These are phyloP conservation scores for Erythrocercus mccallii DNA, from an alignment of 2,113 vertebrate genomes.

Conservation along the genomic window DNA sequence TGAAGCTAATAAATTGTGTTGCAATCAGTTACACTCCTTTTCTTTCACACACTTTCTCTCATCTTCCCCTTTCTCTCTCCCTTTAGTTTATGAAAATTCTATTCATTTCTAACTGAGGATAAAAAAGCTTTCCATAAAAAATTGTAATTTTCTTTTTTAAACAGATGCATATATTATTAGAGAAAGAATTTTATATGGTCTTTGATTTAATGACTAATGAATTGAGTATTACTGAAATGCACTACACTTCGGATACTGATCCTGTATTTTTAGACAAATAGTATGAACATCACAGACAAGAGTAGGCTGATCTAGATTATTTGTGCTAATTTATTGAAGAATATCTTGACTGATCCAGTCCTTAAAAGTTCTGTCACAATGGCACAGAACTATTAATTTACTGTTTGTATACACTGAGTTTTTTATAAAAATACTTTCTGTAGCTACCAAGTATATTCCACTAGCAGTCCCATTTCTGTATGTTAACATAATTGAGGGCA, in stretches of 20 bases:
- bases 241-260: not conserved
- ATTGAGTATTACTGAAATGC: not conserved
- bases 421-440: not conserved
- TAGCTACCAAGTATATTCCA: not conserved
- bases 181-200: not conserved
- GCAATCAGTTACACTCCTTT: not conserved
- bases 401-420: not conserved
- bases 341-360: not conserved
- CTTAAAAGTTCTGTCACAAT: not conserved
- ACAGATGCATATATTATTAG: not conserved
- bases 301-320: not conserved
- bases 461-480: not conserved
- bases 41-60: not conserved
- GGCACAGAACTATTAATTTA: not conserved
- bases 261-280: not conserved
- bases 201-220: not conserved
- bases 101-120: not conserved
- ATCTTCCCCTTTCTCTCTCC: not conserved
- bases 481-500: rapidly evolving
- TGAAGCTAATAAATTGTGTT: conserved; percentile 41
- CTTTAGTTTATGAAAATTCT: conserved; percentile 15
- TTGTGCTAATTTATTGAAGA: not conserved
- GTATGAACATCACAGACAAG: not conserved
- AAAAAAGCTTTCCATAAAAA: not conserved
- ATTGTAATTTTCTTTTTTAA: not conserved